These are phyloP conservation scores for Pterocles orientalis DNA, from an alignment of 2,113 vertebrate species.

Conservation along the genomic window DNA sequence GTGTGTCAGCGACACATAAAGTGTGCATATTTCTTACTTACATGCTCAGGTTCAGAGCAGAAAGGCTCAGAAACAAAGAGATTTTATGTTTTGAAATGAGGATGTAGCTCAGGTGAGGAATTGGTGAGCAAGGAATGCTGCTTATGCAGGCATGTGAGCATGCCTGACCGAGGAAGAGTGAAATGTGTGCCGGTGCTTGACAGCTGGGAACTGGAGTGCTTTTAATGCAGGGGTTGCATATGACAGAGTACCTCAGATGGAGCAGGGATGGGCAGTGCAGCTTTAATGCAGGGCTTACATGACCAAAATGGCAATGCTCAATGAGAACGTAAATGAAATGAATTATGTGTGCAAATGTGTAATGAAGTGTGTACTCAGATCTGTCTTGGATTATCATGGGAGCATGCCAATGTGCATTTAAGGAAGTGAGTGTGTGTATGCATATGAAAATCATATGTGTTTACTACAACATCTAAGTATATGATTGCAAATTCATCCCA, in stretches of 20 bases:
- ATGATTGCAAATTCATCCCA: neutral
- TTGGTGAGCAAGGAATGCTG: neutral
- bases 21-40: neutral
- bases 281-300: neutral
- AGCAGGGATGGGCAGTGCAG: neutral
- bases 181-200: neutral
- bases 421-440: neutral
- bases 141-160: neutral
- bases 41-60: neutral
- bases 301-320: conserved; percentile 33
- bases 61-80: conserved; percentile 3
- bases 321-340: conserved; percentile 56
- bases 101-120: neutral
- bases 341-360: conserved; percentile 62
- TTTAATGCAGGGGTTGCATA: neutral
- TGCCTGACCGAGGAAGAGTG: neutral
- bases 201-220: neutral
- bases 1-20: neutral
- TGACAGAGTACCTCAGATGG: neutral
- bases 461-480: neutral
- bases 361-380: conserved; percentile 48
- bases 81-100: neutral
- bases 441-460: conserved; percentile 28
- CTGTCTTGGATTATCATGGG: conserved; percentile 21
- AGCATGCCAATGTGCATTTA: conserved; percentile 25